phyloP scores from a whole-genome alignment of 2,113 vertebrate genomes.

The Clarias batrachus region DNA sequence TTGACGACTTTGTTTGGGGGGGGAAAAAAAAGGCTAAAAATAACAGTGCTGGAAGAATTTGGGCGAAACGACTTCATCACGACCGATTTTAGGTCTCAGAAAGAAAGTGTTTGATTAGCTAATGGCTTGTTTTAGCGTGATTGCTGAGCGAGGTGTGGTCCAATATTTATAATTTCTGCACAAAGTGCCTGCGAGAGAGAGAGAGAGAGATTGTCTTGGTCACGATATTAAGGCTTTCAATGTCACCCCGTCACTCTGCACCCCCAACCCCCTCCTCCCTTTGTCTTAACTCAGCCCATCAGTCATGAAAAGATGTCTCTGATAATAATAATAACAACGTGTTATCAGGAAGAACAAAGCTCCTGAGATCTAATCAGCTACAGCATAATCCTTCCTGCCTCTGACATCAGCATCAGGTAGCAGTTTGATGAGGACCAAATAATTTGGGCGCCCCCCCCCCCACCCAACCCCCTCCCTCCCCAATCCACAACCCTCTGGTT shows the following conservation, averaged over 20 bases:
- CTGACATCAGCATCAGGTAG: slow-evolving; percentile 51
- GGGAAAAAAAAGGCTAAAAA: slow-evolving; percentile 10
- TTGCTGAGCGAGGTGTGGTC: slow-evolving; percentile 19
- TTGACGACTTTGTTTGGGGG: slow-evolving; percentile 57
- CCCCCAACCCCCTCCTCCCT: neutral
- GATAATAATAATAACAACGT: slow-evolving; percentile 68
- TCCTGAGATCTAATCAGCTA: slow-evolving; percentile 69
- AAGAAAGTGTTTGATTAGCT: slow-evolving; percentile 30
- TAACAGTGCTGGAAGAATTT: neutral
- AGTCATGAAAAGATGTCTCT: slow-evolving; percentile 61
- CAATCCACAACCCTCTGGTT: neutral
- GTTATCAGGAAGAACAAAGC: slow-evolving; percentile 64
- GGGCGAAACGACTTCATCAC: neutral
- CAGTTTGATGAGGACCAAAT: slow-evolving; percentile 51
- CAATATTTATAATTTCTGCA: slow-evolving; percentile 41
- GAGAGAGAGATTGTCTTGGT: neutral
- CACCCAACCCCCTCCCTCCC: neutral
- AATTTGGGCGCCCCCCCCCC: slow-evolving; percentile 38
- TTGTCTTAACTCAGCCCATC: slow-evolving; percentile 54
- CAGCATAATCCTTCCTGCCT: slow-evolving; percentile 44
- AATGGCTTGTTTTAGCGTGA: slow-evolving; percentile 46
- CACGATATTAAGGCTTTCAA: slow-evolving; percentile 53
- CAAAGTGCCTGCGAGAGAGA: neutral
- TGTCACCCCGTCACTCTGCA: slow-evolving; percentile 50
- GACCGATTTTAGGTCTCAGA: neutral